Evolutionary conservation across 2,797 vertebrate species (phyloP), one percentile per base, ranked within the genome.

Genomic region (Loris lydekkerianus): DNA sequence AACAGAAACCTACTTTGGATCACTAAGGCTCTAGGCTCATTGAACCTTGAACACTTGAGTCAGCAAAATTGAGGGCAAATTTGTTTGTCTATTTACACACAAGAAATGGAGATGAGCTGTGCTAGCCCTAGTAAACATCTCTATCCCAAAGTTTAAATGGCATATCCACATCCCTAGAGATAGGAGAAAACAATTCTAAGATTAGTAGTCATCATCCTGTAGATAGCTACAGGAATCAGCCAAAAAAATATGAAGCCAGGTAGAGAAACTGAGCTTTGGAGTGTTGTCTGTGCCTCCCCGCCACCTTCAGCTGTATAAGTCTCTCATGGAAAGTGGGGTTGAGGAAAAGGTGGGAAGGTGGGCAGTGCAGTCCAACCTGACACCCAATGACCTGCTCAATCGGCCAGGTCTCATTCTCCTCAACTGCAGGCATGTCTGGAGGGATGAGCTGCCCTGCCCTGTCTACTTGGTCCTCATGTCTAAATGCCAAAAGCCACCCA

Each of bases 251-350:
- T 17, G 9, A 56, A 29, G 58, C 46, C 18, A 31, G 14, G 11
- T 27, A 43, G 56, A 37, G 63, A 82, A 15, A 56, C 13, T 21
- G 73, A 14, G 76, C 29, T 5, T 13, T 18, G 20, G 25, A 7
- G 15, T 20, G 15, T 8, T 1, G 2, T 5, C 63, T 25, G 27
- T 11, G 1, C 69, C 31, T 4, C 1, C 65, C 4, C 21, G n/a
- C 3, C n/a, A 5, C 25, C 43, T 61, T 23, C 13, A 2, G 49
- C 1, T 10, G 21, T 13, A 10, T 10, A 0, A 0, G 20, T 23
- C 34, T 53, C 37, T 17, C 14, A 1, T 0, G 1, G 10, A 46
- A 7, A 29, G 13, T 0, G 4, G 17, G 15, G 6, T 40, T 3
- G 49, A 11, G 40, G 40, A 18, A 61, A 27, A 27, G 49, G 17